phyloP scores from a whole-genome alignment of 2,888 invertebrate species.

The Zhuqinia jingwanae region DNA sequence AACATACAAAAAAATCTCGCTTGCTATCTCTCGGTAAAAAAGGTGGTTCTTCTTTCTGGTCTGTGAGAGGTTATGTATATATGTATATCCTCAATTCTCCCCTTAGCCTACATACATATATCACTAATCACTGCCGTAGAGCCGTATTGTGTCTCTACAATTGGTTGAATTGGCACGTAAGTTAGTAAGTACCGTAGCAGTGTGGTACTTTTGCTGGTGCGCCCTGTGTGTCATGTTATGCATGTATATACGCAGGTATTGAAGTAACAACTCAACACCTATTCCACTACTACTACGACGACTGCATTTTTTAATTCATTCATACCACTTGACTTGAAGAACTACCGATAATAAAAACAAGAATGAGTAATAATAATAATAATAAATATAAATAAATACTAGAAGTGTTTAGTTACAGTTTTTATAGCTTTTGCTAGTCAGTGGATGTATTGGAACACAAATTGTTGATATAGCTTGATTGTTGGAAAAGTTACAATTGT shows the following conservation, averaged over 20 bases:
- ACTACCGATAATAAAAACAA: slow-evolving; percentile 49
- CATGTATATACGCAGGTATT: neutral
- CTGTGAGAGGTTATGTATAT: no score
- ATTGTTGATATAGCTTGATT: neutral
- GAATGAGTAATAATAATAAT: slow-evolving; percentile 37
- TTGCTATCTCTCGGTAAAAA: no score
- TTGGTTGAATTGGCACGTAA: no score
- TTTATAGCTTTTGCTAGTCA: slow-evolving; percentile 13
- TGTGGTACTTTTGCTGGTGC: neutral
- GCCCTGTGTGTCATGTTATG: neutral
- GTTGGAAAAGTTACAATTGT: neutral
- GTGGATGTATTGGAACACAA: neutral
- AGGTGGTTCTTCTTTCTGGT: no score
- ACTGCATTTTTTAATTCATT: slow-evolving; percentile 54
- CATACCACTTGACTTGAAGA: slow-evolving; percentile 39
- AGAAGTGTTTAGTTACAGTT: neutral
- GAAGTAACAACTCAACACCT: neutral
- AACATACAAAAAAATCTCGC: no score
- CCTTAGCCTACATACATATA: no score
- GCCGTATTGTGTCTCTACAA: neutral
- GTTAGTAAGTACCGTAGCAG: neutral
- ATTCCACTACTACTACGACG: slow-evolving; percentile 10
- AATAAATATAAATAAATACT: slow-evolving; percentile 3
- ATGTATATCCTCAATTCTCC: no score
- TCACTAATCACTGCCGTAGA: no score